Evolutionary conservation across 1,140 invertebrate species (phyloP), one percentile per base, ranked within the genome.

Genomic region (Drosophila hydei): DNA sequence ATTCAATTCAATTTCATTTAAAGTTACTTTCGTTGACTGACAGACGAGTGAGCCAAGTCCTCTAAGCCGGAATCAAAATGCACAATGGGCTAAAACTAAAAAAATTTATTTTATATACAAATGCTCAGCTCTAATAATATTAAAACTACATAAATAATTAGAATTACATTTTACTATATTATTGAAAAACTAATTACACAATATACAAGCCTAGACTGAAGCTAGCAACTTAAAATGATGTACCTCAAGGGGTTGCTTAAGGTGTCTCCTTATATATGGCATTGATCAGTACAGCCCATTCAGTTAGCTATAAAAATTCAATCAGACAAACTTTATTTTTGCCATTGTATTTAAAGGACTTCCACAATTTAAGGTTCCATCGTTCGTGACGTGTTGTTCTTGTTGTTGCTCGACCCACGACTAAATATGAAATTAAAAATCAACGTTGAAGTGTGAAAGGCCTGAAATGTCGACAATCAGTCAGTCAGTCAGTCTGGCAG

Each of bases 341-440:
- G 19, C 42, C 42, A 43, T 12, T 6, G 18, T 19, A 12, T 8
- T 7, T 47, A 3, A 23, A 18, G 48, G 25, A 30, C 21, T 33
- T 11, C 11, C 7, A 30, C 25, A 45, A 7, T 42, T 8, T 8
- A 33, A 33, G 11, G 23, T 25, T 18, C 72, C 77, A 79, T 43
- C 72, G 79, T 75, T 9, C 23, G 55, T 48, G 52, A 43, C 60
- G 27, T 23, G 50, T 74, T 70, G 59, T 23, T 30, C 21, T 58
- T 72, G 33, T 45, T 51, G 14, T 30, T 18, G 51, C 56, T 48
- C 14, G 45, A 27, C 58, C 67, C 79, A 70, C 45, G 78, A 42
- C 83, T 87, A 87, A 88, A 88, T 88, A 88, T 88, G 83, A 88
- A 88, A 88, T 88, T 88, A 88, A 88, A 88, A 88, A 88, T 83